Percentiles rank a stretch among this genome's conserved stretches.
Conservation (phyloP, 2,113 vertebrate species). For the Eurystomus gularis region DNA sequence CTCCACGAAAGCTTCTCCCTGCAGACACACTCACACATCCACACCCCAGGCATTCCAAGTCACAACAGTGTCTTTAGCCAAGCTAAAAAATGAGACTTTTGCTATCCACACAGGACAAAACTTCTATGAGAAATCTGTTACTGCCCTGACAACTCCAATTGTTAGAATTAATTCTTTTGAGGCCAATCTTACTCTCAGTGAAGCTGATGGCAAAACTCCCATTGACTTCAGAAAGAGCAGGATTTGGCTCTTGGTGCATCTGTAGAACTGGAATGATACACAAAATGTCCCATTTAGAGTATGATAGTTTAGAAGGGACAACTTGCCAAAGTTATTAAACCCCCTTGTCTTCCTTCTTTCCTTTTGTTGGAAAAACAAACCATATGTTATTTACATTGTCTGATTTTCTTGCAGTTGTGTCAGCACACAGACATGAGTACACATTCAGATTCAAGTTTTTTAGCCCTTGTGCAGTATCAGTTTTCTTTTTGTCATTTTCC, state of each 20-base stretch:
- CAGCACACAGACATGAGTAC: not conserved
- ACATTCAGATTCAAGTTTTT: not conserved
- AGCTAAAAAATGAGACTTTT: constrained; percentile 5
- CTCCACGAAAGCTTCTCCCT: not conserved
- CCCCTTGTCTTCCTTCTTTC: constrained; percentile 42
- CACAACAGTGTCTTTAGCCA: not conserved
- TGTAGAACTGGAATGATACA: constrained; percentile 31
- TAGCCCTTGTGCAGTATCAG: constrained; percentile 37
- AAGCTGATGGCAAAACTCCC: constrained; percentile 38
- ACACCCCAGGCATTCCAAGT: not conserved
- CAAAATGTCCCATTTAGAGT: constrained; percentile 42
- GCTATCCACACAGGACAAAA: constrained; percentile 38
- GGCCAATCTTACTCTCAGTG: constrained; percentile 10
- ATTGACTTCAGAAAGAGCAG: constrained; percentile 5
- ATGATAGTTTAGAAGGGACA: constrained; percentile 28
- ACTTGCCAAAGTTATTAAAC: constrained; percentile 53
- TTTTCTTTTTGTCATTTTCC: constrained; percentile 46
- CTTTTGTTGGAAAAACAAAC: constrained; percentile 52
- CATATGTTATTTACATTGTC: constrained; percentile 66
- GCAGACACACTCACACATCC: not conserved
- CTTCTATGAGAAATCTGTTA: constrained; percentile 36
- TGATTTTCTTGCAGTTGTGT: constrained; percentile 53
- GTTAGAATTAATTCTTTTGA: constrained; percentile 28
- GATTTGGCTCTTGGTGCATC: constrained; percentile 1
- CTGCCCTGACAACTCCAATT: constrained; percentile 22